Percentiles rank a stretch among this genome's conserved stretches.
Evolutionary conservation across 2,797 vertebrate genomes (phyloP).

Genomic region (Orientallactaga sibirica): DNA sequence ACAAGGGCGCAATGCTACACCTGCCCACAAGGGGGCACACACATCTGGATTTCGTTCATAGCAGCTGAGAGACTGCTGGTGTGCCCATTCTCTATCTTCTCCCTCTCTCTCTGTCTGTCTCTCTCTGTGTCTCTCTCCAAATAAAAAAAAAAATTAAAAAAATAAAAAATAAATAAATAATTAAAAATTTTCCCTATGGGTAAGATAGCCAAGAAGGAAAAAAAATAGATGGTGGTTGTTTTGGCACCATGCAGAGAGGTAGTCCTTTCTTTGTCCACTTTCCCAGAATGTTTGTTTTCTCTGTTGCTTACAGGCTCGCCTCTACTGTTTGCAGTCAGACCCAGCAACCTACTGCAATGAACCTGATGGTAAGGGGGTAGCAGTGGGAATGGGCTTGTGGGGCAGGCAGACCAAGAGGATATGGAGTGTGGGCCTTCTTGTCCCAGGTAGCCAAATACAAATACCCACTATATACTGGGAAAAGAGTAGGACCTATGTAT

Average conservation of each 20-base stretch:
- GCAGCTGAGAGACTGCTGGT: too few relatives aligned
- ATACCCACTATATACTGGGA: background rate
- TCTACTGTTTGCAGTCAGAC: conserved; percentile 98
- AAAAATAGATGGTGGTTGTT: background rate
- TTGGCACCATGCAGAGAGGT: background rate
- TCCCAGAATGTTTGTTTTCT: conserved; percentile 14
- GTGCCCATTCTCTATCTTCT: too few relatives aligned
- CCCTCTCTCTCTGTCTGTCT: too few relatives aligned
- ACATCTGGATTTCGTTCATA: too few relatives aligned
- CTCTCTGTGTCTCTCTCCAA: too few relatives aligned
- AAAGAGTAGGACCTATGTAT: background rate
- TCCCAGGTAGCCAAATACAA: background rate
- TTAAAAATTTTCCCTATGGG: background rate
- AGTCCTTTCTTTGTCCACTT: background rate
- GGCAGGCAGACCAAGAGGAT: fast-evolving
- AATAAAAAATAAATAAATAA: too few relatives aligned
- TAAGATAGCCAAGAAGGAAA: background rate
- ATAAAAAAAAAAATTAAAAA: too few relatives aligned
- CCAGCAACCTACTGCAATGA: conserved; percentile 99
- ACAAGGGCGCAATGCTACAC: too few relatives aligned
- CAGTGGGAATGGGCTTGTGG: background rate
- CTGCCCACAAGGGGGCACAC: too few relatives aligned
- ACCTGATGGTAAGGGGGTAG: conserved; percentile 92
- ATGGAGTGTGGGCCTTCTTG: background rate
- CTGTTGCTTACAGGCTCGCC: conserved; percentile 92